Evolutionary conservation across 2,113 vertebrate genomes (phyloP).

Genomic region (Thalassoma bifasciatum): DNA sequence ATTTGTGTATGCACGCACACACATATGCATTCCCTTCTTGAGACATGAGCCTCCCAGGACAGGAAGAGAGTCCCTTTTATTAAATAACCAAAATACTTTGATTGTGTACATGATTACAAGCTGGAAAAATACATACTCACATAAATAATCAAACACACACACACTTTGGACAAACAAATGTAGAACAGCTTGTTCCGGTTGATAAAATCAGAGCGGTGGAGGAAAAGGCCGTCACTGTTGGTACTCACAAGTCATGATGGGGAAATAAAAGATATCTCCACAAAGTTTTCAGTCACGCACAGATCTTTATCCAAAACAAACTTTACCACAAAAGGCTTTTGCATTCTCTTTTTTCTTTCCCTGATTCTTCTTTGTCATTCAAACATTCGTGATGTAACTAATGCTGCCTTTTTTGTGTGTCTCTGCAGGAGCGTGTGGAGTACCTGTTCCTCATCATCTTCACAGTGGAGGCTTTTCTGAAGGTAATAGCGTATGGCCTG

Average conservation of each 20-base stretch:
- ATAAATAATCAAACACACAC: constrained; percentile 55
- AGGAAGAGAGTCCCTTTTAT: constrained; percentile 54
- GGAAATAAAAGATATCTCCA: constrained; percentile 4
- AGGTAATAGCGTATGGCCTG: constrained; percentile 99
- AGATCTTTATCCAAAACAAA: too few species aligned
- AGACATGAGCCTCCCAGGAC: constrained; percentile 32
- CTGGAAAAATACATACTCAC: constrained; percentile 48
- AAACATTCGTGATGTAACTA: constrained; percentile 4
- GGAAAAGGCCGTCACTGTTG: background rate
- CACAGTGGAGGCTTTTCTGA: constrained; percentile 99
- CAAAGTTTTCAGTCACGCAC: too few species aligned
- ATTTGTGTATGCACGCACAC: background rate
- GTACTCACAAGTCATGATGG: constrained; percentile 25
- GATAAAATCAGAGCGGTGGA: background rate
- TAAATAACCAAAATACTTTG: constrained; percentile 65
- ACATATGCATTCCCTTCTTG: constrained; percentile 22
- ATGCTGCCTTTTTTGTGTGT: constrained; percentile 48
- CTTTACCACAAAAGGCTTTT: too few species aligned
- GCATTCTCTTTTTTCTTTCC: too few species aligned
- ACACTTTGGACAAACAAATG: constrained; percentile 5
- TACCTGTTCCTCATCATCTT: constrained; percentile 99
- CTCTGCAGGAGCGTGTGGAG: constrained; percentile 95
- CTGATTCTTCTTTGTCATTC: too few species aligned
- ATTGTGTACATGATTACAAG: constrained; percentile 51
- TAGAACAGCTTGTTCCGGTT: constrained; percentile 34